Base-by-base conservation (phyloP, 2,797 vertebrate genomes). In the Tympanoctomys barrerae region DNA sequence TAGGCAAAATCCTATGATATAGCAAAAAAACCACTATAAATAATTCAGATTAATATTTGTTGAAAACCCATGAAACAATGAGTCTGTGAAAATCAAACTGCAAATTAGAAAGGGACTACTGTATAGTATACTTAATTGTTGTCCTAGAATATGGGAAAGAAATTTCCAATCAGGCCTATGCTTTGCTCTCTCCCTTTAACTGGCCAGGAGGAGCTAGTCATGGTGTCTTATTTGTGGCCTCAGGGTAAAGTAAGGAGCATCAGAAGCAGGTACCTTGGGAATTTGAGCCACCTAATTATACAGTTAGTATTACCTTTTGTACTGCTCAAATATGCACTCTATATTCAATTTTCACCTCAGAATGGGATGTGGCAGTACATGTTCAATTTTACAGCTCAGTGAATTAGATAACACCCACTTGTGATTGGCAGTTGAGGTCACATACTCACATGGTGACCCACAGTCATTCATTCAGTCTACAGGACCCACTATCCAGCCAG, bases 311-410 rank as follows among this genome's bases (percentile, higher is more conserved):
- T 64, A 70, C 86, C 71, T 88, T 75, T 49, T 80, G 42, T 59
- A 52, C 28, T 85, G 24, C 62, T 89, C 54, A 89, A 46, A 52
- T n/a, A 64, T 71, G 13, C 54, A 21, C 49, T 73, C 59, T 66
- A 11, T 33, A 95, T 71, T 85, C 46, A 84, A 1, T n/a, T 94
- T 94, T n/a, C 46, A 68, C 39, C 94, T 84, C 42, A 42, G 64
- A 78, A 85, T 52, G 57, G 12, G 79, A 61, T 46, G 31, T 57
- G 85, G 28, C 62, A 86, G 18, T 61, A 71, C 54, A 57, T 61
- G 39, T 95, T 36, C 87, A 89, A 94, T 95, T n/a, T 88, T 95
- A 73, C 62, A 81, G 89, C 71, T 80, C 87, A 68, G 0, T 86
- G 94, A 31, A 75, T 89, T 75, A 46, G 88, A 57, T 39, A 79